phyloP scores from a whole-genome alignment of 2,888 invertebrate genomes.

The Calameuta filiformis region DNA sequence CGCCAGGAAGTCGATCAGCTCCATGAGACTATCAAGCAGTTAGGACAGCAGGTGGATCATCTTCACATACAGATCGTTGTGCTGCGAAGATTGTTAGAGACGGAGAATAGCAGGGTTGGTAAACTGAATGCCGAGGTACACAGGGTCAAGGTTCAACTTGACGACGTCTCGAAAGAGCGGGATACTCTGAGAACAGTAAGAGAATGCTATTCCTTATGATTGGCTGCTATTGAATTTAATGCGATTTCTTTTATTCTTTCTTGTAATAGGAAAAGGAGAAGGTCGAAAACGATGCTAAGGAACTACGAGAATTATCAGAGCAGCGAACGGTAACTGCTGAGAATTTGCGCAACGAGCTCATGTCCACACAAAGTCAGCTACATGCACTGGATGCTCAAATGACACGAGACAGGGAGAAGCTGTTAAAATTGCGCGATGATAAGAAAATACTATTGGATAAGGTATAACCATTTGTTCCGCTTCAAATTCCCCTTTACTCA shows the following conservation, averaged over 20 bases:
- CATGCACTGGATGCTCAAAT: constrained; percentile 55
- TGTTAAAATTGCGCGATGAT: constrained; percentile 58
- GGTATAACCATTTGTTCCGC: constrained; percentile 32
- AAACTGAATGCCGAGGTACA: constrained; percentile 68
- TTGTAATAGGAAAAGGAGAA: constrained; percentile 51
- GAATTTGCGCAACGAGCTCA: constrained; percentile 57
- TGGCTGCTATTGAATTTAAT: not conserved
- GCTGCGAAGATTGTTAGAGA: constrained; percentile 70
- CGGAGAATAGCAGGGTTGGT: constrained; percentile 70
- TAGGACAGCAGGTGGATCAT: constrained; percentile 67
- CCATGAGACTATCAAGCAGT: constrained; percentile 66
- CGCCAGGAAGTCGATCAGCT: constrained; percentile 68
- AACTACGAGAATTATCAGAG: constrained; percentile 42
- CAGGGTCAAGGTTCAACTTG: constrained; percentile 66
- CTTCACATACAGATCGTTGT: constrained; percentile 71
- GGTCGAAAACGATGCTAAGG: constrained; percentile 40
- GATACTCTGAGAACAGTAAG: constrained; percentile 60
- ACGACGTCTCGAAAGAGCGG: constrained; percentile 67
- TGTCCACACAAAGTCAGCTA: constrained; percentile 48
- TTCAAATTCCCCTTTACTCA: not conserved
- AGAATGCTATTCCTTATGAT: not conserved
- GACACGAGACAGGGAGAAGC: constrained; percentile 57
- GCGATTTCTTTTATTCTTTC: not conserved
- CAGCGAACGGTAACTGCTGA: constrained; percentile 46
- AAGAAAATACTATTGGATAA: constrained; percentile 58